Percentiles rank a stretch among this genome's conserved stretches.
phyloP scores from a whole-genome alignment of 1,140 invertebrate genomes.

The Hirudo medicinalis region DNA sequence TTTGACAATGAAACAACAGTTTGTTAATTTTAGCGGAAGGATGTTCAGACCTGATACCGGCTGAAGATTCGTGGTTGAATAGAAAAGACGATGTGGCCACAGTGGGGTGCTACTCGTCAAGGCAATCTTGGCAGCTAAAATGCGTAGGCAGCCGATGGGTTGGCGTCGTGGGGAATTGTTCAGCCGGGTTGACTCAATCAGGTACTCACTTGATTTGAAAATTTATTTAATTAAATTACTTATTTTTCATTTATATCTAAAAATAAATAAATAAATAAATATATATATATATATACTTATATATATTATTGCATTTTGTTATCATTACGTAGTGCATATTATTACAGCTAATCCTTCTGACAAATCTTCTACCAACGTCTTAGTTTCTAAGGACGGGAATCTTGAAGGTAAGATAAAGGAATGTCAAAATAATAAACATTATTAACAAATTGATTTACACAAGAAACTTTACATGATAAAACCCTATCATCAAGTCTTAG shows the following conservation, averaged over 20 bases:
- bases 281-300: no score
- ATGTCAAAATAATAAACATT: no score
- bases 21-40: not conserved
- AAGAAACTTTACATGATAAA: no score
- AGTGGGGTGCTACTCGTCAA: not conserved
- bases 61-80: not conserved
- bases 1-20: not conserved
- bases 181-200: not conserved
- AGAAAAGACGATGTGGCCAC: not conserved
- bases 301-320: no score
- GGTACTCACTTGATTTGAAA: not conserved
- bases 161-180: not conserved
- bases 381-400: no score
- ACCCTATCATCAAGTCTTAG: no score
- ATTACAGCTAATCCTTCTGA: no score
- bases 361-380: no score
- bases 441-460: no score
- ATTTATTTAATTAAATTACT: not conserved
- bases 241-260: not conserved
- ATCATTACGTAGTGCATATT: no score
- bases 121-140: not conserved
- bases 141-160: not conserved
- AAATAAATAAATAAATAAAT: no score
- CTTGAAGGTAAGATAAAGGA: no score
- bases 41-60: conserved; percentile 1